Evolutionary conservation across 2,113 vertebrate species (phyloP), one percentile per base, ranked within the genome.

Genomic region (Nerophis ophidion): DNA sequence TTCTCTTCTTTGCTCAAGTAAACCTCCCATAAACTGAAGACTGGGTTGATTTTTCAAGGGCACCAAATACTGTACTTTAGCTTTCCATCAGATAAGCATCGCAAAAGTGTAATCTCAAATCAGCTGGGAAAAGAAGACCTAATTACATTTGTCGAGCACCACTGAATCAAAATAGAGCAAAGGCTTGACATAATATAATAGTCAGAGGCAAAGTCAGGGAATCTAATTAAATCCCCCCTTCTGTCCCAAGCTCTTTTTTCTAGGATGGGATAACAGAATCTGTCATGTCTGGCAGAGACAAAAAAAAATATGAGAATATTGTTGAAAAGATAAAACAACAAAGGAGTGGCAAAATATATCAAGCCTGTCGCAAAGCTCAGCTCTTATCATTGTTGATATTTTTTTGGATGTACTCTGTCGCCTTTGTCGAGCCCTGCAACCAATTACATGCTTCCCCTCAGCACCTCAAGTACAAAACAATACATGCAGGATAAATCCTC

Each of bases 191-290:
- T 83, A 81, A 83, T 84, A 80, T 83, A 81, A 83, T 84, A 80
- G 81, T 86, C 80, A 60, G 70, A 74, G 79, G 76, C 76, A 77
- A 81, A 81, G 67, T 81, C 85, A 78, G 79, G 77, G 71, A 84
- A 88, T 85, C 80, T 82, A 88, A 90, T 87, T 87, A 87, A 85
- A 87, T 87, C 77, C 68, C 70, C 26, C 74, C 63, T 75, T 83
- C 74, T 77, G 80, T 87, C 81, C 75, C 86, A 79, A 84, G 65
- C 61, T 71, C 46, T 66, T 70, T 78, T 82, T 72, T 19, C 44
- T 74, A 74, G 61, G 75, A 83, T 78, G 80, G 7, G 84, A 87
- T 85, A 87, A 87, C 70, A 72, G 74, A 58, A 60, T 73, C 64
- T 65, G 67, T 73, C 66, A 16, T 12, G 76, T 83, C 80, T 83